Conservation (phyloP, 2,888 invertebrate species). For the Philhelius pedissequus region DNA sequence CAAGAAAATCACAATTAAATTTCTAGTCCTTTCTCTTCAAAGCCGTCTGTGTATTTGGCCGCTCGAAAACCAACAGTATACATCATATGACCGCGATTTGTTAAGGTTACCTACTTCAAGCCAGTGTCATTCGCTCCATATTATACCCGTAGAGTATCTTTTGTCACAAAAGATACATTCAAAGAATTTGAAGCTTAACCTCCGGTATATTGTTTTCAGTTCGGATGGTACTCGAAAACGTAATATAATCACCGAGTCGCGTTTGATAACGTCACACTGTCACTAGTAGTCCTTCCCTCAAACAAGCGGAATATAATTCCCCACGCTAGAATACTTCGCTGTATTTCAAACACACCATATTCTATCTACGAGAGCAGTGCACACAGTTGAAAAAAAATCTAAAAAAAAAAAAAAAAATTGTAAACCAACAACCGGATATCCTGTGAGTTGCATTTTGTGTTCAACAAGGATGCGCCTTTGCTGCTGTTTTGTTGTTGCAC, state of each 20-base stretch:
- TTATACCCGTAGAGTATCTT: not conserved
- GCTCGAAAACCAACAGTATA: not conserved
- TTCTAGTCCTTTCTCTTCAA: not conserved
- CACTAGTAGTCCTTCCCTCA: not conserved
- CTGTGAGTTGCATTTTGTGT: conserved; percentile 55
- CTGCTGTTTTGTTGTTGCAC: conserved; percentile 23
- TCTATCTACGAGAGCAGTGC: not conserved
- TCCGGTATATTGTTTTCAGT: conserved; percentile 39
- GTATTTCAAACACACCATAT: conserved; percentile 3
- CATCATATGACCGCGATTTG: not conserved
- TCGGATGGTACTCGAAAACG: conserved; percentile 23
- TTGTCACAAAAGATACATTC: conserved; percentile 19
- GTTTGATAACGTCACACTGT: conserved; percentile 37
- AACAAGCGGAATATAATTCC: conserved; percentile 21
- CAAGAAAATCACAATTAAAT: not conserved
- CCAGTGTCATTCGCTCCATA: conserved; percentile 16
- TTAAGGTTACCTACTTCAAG: not conserved
- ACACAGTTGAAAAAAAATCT: not conserved
- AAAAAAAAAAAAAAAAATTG: not conserved
- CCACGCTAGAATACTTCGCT: not conserved
- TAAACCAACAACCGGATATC: conserved; percentile 51
- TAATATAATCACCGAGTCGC: conserved; percentile 31
- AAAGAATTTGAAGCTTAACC: conserved; percentile 48
- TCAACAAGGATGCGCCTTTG: conserved; percentile 51
- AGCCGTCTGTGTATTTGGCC: not conserved